Base-by-base conservation (phyloP, 1,140 invertebrate species). In the Cataglyphis hispanica region DNA sequence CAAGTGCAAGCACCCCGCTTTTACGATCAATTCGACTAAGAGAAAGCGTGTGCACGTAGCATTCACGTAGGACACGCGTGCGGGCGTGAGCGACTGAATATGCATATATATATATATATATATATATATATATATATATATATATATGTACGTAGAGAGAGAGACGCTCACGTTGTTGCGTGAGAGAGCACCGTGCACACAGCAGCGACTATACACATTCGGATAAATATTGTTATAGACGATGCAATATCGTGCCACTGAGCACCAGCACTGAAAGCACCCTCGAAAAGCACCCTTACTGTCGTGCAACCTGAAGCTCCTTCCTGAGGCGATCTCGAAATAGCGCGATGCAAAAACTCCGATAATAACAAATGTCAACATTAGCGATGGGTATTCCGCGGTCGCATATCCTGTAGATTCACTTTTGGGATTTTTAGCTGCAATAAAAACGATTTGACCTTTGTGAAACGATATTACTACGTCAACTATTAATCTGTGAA, bases 201-300 rank as follows among this genome's bases (percentile, higher is more conserved):
- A 83, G 78, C 78, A 72, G 58, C 66, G 86, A 70, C 80, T 85
- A 58, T 67, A 75, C 85, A 86, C 67, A 53, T 84, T 22, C 86
- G 75, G 80, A 81, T 88, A 85, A 90, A 75, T 84, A 83, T 85
- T 78, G 66, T 78, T 74, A 85, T 80, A 78, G 64, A 72, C 75
- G 60, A 89, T 70, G 80, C 83, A 78, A 87, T 93, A 90, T 91
- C 91, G 92, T 93, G 92, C 90, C 92, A 92, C 86, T 91, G 89
- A 94, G 93, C 93, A 95, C 93, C 92, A 90, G 92, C 93, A 94
- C 94, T 91, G 90, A 92, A 87, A 94, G 93, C 93, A 94, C 92
- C 90, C 90, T 89, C 91, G 91, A 91, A 89, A 84, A 89, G 90
- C 93, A 93, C 93, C 91, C 87, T 89, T 91, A 88, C 89, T 90